Evolutionary conservation across 2,797 vertebrate species (phyloP).

Genomic region (Siniperca obscura): DNA sequence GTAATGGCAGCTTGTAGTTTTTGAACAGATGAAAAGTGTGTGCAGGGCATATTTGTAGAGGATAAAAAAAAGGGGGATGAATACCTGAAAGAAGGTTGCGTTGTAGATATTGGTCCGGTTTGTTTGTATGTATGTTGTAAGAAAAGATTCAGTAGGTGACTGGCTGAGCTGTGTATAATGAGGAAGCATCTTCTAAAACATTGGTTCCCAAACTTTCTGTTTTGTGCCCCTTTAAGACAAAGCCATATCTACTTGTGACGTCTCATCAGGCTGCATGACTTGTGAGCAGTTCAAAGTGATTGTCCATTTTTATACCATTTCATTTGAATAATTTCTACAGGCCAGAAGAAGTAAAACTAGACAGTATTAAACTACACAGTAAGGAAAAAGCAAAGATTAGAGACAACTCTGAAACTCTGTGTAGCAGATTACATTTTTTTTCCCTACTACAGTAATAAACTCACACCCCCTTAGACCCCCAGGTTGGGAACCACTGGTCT

Average conservation of each 20-base stretch:
- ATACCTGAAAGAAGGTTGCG: neutral
- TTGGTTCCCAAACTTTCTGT: neutral
- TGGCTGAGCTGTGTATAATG: neutral
- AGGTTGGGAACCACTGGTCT: neutral
- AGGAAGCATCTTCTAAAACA: neutral
- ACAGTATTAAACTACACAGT: neutral
- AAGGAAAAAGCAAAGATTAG: neutral
- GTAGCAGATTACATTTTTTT: neutral
- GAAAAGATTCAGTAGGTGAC: slow-evolving; percentile 27
- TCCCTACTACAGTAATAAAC: neutral
- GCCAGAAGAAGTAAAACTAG: neutral
- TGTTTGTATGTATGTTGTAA: slow-evolving; percentile 12
- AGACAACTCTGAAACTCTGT: neutral
- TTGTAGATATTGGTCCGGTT: slow-evolving; percentile 15
- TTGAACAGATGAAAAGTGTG: neutral
- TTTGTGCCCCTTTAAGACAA: neutral
- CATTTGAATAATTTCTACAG: neutral
- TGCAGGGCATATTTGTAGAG: neutral
- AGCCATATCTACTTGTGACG: neutral
- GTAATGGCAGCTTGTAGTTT: slow-evolving; percentile 10
- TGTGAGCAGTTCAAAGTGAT: neutral
- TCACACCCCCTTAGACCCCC: neutral
- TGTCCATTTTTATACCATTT: neutral
- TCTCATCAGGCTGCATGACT: neutral
- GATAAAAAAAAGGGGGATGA: neutral